Evolutionary conservation across 1,140 invertebrate genomes (phyloP), one percentile per base, ranked within the genome.

Genomic region (Adelges cooleyi): DNA sequence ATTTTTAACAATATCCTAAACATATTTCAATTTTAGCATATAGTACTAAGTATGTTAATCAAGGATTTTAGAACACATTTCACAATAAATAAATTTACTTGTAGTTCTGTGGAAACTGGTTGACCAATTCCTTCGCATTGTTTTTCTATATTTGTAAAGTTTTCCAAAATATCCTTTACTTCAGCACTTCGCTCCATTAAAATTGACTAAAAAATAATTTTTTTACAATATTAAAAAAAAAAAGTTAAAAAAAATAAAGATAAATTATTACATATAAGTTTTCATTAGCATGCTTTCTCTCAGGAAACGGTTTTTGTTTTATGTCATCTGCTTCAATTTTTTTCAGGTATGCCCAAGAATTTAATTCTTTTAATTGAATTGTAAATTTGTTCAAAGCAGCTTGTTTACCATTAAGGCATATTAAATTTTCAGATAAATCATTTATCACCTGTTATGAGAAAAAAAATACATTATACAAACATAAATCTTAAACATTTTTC

Each of bases 121-220:
- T 83, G 82, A 69, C 77, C 77, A 6, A 80, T 81, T 13, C 75
- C 78, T 70, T 77, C 75, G 69, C 83, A 80, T 67, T 82, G 80
- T 69, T 80, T 80, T 68, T 81, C 83, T 65, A 85, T 73, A 73
- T 84, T 84, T 40, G 80, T 84, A 73, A 81, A 85, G 75, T 85
- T 84, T 73, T 84, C 81, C 18, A 85, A 71, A 9, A 84, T 79
- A 68, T 84, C 83, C 69, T 81, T 80, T 3, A 85, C 79, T 73
- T 84, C 82, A 66, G 78, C 76, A 71, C 82, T 80, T 23, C 78
- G 79, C 71, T 84, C 82, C 66, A 74, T 73, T 1, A 83, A 75
- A 27, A 71, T 74, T 15, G 71, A 72, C 79, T 81, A 66, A 51
- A 33, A 44, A 11, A 49, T 9, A n/a, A n/a, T n/a, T n/a, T n/a